Base-by-base conservation (phyloP, 2,888 invertebrate species). In the Nudaria mundana region DNA sequence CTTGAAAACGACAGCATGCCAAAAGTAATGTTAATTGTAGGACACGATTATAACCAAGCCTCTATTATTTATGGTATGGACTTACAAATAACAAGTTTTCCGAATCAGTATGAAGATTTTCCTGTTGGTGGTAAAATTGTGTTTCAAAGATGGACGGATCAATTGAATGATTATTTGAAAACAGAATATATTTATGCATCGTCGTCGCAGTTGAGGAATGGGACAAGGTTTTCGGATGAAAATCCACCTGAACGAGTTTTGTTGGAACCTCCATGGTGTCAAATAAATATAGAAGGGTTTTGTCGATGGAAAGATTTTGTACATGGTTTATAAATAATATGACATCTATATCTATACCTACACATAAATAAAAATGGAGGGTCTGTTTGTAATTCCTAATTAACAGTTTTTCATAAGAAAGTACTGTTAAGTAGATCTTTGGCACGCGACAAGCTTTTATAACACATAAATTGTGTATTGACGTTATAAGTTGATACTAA, bases 121-220 rank as follows among this genome's bases (percentile, higher is more conserved):
- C 57, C 57, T 4, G 46, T 54, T 33, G 44, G 57, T 3, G 49
- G 57, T 1, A 57, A 54, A 32, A 13, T 48, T 3, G 57, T 57
- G 10, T 57, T 56, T 30, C 52, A 57, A 37, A 52, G 40, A 15
- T 57, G 57, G 57, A 29, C 45, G 13, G 47, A 54, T 32, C 18
- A 20, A 12, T 5, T 23, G 10, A 45, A 15, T 5, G 56, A 57
- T 28, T 57, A 47, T 45, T 49, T 57, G 32, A 57, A 51, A 52
- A 33, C 48, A 3, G 56, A 57, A 38, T 44, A 44, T 26, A 40
- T 56, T 13, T 56, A 54, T 11, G 15, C 46, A 15, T 38, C 39
- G n/a, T 48, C 45, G 50, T 23, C 36, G 6, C 52, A 58, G 24
- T 7, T 56, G 7, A 47, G 50, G 36, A 20, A 37, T 13, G 48